These are phyloP conservation scores for Nasonia giraulti DNA, from an alignment of 1,140 invertebrate species.

Conservation along the genomic window DNA sequence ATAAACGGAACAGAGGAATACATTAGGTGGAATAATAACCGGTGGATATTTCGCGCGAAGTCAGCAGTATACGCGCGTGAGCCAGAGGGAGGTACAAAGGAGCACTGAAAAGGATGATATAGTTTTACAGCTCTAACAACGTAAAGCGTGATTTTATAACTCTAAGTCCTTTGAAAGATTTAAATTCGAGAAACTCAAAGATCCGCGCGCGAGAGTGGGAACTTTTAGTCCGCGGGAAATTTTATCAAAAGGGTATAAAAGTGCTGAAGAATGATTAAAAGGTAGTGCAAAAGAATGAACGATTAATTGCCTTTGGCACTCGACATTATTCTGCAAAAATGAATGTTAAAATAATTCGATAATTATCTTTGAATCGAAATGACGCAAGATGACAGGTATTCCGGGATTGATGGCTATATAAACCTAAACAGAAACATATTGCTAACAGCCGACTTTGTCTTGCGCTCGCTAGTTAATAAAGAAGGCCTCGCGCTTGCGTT, in stretches of 20 bases:
- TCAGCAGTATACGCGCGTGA: background rate
- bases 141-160: conserved; percentile 27
- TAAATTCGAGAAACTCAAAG: conserved; percentile 23
- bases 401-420: too few species aligned
- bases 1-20: too few species aligned
- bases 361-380: too few species aligned
- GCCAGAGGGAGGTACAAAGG: background rate
- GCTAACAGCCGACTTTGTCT: too few species aligned
- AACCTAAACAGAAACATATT: too few species aligned
- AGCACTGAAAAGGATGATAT: conserved; percentile 13
- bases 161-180: conserved; percentile 24
- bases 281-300: too few species aligned
- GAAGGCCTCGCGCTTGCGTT: background rate
- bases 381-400: too few species aligned
- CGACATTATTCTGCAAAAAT: too few species aligned
- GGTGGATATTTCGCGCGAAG: background rate
- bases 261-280: conserved; percentile 9
- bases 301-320: too few species aligned
- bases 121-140: conserved; percentile 30
- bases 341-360: too few species aligned
- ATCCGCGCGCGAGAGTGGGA: background rate
- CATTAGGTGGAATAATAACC: background rate
- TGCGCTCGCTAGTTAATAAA: background rate
- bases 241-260: background rate
- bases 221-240: background rate